phyloP scores from a whole-genome alignment of 92 coral and sea anemone species.

The Zoanthus solanderi region DNA sequence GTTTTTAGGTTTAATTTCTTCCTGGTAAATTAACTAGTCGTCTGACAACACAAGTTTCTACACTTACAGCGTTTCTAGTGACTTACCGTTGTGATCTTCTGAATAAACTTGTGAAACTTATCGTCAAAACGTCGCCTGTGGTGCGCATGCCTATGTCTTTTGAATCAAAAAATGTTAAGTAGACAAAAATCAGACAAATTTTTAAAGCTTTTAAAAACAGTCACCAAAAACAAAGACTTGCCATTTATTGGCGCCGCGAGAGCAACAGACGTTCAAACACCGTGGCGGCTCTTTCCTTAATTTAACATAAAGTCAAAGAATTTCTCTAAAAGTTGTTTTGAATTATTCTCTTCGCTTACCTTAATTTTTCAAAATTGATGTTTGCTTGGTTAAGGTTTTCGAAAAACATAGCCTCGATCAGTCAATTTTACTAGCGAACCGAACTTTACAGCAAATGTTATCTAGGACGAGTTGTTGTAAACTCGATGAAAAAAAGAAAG shows the following conservation, averaged over 20 bases:
- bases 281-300: not conserved
- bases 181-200: not conserved
- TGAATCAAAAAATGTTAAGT: not conserved
- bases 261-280: not conserved
- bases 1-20: not conserved
- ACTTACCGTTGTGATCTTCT: conserved; percentile 95
- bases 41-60: not conserved
- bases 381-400: conserved; percentile 35
- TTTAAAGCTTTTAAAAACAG: too few relatives aligned
- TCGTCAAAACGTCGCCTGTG: conserved; percentile 81
- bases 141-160: conserved; percentile 30
- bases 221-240: not conserved
- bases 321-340: not conserved
- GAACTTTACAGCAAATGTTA: too few relatives aligned
- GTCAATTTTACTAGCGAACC: not conserved
- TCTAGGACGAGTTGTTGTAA: not conserved
- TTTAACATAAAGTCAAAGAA: not conserved
- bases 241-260: not conserved
- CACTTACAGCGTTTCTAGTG: conserved; percentile 65
- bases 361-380: conserved; percentile 39
- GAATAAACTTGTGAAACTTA: conserved; percentile 88
- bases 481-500: not conserved
- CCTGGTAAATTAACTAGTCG: not conserved
- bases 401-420: conserved; percentile 11
- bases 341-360: conserved; percentile 2